Conservation (phyloP, 1,140 invertebrate genomes). For the Argopecten irradians region DNA sequence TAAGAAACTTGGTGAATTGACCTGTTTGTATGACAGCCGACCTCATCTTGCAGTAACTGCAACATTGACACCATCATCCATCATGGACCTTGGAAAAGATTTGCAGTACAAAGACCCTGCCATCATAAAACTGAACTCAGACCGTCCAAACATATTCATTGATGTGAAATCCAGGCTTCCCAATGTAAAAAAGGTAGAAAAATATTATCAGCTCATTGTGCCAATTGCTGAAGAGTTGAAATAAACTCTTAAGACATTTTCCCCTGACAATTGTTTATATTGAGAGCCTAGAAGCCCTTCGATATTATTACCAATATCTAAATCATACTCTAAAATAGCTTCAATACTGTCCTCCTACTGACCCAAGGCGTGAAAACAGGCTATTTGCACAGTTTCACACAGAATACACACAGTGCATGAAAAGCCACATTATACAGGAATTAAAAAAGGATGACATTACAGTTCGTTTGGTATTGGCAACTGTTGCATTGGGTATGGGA, state of each 20-base stretch:
- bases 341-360: not conserved
- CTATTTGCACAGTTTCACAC: constrained; percentile 33
- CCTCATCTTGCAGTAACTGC: too few relatives aligned
- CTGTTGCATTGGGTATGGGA: constrained; percentile 45
- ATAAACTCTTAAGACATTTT: not conserved
- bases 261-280: constrained; percentile 25
- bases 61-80: constrained; percentile 16
- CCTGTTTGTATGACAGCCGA: not conserved
- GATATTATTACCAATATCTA: too few relatives aligned
- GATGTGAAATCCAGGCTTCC: not conserved
- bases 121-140: constrained; percentile 10
- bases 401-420: constrained; percentile 39
- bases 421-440: constrained; percentile 35
- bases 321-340: too few relatives aligned
- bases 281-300: constrained; percentile 26
- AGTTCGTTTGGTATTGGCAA: constrained; percentile 35
- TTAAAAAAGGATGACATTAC: constrained; percentile 30
- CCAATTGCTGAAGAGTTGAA: constrained; percentile 26
- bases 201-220: constrained; percentile 31
- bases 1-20: constrained; percentile 38
- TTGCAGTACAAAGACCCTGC: not conserved
- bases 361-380: not conserved
- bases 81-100: not conserved
- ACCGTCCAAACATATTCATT: constrained; percentile 44
- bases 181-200: constrained; percentile 40